Conservation (phyloP, 1,140 invertebrate species). For the Drosophila persimilis region DNA sequence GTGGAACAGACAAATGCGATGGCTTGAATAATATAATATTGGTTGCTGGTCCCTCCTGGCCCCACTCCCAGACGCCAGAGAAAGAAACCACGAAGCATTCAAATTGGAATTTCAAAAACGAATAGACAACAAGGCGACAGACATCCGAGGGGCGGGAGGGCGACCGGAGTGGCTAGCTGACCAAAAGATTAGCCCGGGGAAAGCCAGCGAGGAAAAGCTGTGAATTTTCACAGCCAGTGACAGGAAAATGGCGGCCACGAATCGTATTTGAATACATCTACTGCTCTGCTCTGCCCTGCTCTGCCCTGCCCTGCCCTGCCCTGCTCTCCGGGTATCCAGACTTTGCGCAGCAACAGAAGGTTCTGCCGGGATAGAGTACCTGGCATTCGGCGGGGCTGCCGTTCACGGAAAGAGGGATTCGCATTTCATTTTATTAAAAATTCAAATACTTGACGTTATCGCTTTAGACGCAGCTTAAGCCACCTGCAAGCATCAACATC, state of each 20-base stretch:
- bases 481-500: conserved; percentile 57
- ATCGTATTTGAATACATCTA: conserved; percentile 73
- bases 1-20: conserved; percentile 53
- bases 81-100: conserved; percentile 70
- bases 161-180: conserved; percentile 51
- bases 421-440: conserved; percentile 81
- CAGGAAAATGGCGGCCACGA: conserved; percentile 74
- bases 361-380: background rate
- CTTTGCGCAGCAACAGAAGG: no score
- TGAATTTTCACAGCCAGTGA: conserved; percentile 76
- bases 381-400: conserved; percentile 3
- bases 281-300: background rate
- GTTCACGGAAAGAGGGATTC: conserved; percentile 48
- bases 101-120: conserved; percentile 79
- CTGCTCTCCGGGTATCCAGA: no score
- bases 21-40: conserved; percentile 80
- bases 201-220: conserved; percentile 54
- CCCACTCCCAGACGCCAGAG: background rate
- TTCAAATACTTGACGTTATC: conserved; percentile 79
- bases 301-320: no score
- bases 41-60: conserved; percentile 31
- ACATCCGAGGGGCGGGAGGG: conserved; percentile 5
- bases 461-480: conserved; percentile 71
- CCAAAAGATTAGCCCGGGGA: conserved; percentile 71
- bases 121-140: conserved; percentile 61